Evolutionary conservation across 2,113 vertebrate species (phyloP).

Genomic region (Scartelaos histophorus): DNA sequence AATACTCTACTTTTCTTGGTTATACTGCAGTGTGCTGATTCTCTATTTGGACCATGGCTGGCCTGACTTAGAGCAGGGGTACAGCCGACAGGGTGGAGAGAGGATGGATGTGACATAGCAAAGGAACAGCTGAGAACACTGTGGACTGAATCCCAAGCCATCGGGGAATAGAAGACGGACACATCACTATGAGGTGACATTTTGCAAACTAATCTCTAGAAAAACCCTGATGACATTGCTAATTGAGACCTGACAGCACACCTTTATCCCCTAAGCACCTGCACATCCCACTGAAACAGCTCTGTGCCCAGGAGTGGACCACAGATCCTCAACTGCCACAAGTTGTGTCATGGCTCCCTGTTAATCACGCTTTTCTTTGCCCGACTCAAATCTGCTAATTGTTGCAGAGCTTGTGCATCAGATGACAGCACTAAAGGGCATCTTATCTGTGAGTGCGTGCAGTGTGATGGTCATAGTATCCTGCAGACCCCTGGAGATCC

Average conservation of each 20-base stretch:
- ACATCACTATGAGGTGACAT: constrained; percentile 34
- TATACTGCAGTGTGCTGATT: constrained; percentile 54
- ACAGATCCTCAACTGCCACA: constrained; percentile 21
- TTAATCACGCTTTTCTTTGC: constrained; percentile 5
- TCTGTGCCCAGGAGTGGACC: neutral
- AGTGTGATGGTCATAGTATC: constrained; percentile 43
- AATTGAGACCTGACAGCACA: constrained; percentile 56
- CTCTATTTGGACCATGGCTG: constrained; percentile 41
- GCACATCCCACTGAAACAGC: constrained; percentile 23
- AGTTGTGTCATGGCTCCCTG: neutral
- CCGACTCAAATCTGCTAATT: constrained; percentile 3
- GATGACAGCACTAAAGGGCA: constrained; percentile 42
- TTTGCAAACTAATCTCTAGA: constrained; percentile 36
- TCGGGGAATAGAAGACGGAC: constrained; percentile 24
- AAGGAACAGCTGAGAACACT: constrained; percentile 61
- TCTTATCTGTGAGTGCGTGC: constrained; percentile 31
- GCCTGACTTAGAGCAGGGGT: constrained; percentile 50
- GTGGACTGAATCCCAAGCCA: constrained; percentile 62
- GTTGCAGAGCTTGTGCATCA: neutral
- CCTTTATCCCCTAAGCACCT: constrained; percentile 19
- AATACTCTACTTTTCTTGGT: constrained; percentile 26
- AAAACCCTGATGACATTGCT: constrained; percentile 41
- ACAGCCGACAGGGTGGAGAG: constrained; percentile 46
- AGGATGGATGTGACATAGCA: constrained; percentile 70
- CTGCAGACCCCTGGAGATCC: constrained; percentile 46